These are phyloP conservation scores for Trinorchestia longiramus DNA, from an alignment of 1,140 invertebrate species.

Conservation along the genomic window DNA sequence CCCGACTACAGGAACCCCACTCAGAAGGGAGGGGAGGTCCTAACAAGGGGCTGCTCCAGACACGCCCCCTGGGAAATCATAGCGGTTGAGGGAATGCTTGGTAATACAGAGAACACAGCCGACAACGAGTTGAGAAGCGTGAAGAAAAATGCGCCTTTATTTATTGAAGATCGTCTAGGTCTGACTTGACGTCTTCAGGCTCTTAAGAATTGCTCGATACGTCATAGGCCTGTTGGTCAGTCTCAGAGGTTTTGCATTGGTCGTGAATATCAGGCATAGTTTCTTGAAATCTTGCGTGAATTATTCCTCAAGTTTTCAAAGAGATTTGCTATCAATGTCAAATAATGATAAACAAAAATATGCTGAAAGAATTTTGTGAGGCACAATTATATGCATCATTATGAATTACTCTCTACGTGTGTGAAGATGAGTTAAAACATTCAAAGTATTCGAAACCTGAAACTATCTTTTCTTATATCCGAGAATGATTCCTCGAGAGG, in stretches of 20 bases:
- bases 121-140: not conserved
- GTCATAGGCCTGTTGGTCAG: not conserved
- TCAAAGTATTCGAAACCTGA: no score
- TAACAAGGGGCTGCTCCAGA: conserved; percentile 3
- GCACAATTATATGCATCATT: no score
- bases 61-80: conserved; percentile 15
- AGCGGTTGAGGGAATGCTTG: not conserved
- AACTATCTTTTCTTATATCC: no score
- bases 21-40: no score
- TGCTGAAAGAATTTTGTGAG: no score
- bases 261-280: not conserved
- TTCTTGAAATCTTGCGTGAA: not conserved
- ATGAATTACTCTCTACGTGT: no score
- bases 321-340: no score
- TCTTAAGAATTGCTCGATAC: not conserved
- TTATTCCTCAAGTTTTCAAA: no score
- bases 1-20: no score
- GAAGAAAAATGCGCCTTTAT: not conserved
- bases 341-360: no score
- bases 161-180: not conserved
- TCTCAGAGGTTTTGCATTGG: not conserved
- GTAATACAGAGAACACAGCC: not conserved
- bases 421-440: no score
- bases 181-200: not conserved
- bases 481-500: no score